Percentiles rank a stretch among this genome's conserved stretches.
phyloP scores from a whole-genome alignment of 2,888 invertebrate species.

The Cybosia mesomella region DNA sequence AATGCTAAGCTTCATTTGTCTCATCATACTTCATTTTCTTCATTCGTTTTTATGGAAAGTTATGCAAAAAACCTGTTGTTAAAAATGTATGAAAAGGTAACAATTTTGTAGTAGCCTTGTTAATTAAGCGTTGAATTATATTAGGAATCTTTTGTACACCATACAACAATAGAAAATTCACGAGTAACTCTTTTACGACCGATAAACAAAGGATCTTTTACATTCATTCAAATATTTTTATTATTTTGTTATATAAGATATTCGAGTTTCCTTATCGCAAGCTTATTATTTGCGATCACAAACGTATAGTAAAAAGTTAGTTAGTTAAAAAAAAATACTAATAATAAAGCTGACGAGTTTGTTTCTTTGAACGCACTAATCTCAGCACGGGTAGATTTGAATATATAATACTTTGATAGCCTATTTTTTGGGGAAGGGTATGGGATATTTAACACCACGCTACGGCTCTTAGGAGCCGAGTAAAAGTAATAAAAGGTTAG shows the following conservation, averaged over 20 bases:
- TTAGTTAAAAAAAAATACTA: too few species aligned
- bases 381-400: too few species aligned
- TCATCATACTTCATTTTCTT: not conserved
- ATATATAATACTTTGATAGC: too few species aligned
- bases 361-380: not conserved
- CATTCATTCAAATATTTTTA: conserved; percentile 8
- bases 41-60: not conserved
- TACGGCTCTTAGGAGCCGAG: too few species aligned
- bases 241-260: conserved; percentile 12
- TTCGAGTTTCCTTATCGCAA: not conserved
- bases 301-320: too few species aligned
- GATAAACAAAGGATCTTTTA: conserved; percentile 16
- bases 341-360: not conserved
- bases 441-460: too few species aligned
- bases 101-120: not conserved
- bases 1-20: not conserved
- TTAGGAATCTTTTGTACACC: conserved; percentile 12
- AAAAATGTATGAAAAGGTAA: not conserved
- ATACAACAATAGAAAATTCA: conserved; percentile 15
- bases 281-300: not conserved
- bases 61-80: not conserved
- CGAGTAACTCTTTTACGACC: conserved; percentile 12
- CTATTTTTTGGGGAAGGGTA: too few species aligned
- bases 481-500: too few species aligned
- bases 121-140: not conserved